Percentiles rank a stretch among this genome's conserved stretches.
These are phyloP conservation scores for Argyresthia goedartella DNA, from an alignment of 2,888 invertebrate species.

Conservation along the genomic window DNA sequence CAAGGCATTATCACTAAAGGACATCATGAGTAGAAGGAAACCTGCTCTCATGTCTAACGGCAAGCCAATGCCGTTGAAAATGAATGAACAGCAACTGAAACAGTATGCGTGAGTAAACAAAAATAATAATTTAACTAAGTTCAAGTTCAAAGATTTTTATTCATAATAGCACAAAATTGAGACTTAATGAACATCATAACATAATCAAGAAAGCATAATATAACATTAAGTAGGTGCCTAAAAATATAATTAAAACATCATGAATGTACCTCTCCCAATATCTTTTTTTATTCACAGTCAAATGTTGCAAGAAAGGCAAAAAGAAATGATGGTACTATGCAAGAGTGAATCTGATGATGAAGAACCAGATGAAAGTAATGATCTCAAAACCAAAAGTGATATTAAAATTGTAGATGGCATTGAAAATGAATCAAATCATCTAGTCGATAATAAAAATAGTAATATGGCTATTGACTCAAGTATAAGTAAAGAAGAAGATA, in stretches of 20 bases:
- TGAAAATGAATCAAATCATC: constrained; percentile 1
- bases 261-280: not conserved
- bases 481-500: not conserved
- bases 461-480: not conserved
- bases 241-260: too few species aligned
- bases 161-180: too few species aligned
- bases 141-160: too few species aligned
- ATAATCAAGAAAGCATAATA: not conserved
- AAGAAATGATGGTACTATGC: constrained; percentile 81
- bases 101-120: constrained; percentile 71
- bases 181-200: too few species aligned
- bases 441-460: not conserved
- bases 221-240: too few species aligned
- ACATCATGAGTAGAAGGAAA: constrained; percentile 74
- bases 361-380: constrained; percentile 10
- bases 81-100: constrained; percentile 75
- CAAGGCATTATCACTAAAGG: constrained; percentile 81
- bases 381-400: constrained; percentile 1
- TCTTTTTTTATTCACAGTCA: constrained; percentile 53
- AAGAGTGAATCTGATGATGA: constrained; percentile 77
- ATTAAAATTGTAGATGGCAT: constrained; percentile 6
- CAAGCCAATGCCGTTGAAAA: constrained; percentile 68
- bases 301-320: constrained; percentile 78
- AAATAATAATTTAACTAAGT: not conserved
- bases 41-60: constrained; percentile 46